Base-by-base conservation (phyloP, 2,888 invertebrate genomes). In the Auanema sp. region DNA sequence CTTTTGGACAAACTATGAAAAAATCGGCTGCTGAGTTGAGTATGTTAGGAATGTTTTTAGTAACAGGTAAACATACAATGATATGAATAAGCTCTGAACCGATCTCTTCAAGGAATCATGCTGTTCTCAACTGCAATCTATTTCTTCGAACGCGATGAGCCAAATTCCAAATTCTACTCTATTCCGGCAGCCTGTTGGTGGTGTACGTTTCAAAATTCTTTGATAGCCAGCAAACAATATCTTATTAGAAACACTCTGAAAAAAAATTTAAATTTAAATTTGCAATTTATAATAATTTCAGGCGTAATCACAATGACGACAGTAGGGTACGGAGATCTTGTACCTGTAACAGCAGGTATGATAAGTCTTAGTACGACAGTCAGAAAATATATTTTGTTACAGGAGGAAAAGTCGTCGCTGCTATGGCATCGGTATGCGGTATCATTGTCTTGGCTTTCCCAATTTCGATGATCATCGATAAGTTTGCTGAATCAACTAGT, bases 161-260 rank as follows among this genome's bases (percentile, higher is more conserved):
- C 77, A 0, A 79, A 81, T 64, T 75, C 78, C 12, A 80, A 80
- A 47, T 81, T 81, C 69, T 79, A 81, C 64, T 73, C 73, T 56
- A 81, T 81, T 42, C 81, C 81, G 6, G 74, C 78, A 0, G 76
- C 81, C 0, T 81, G 81, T 66, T 81, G 81, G 81, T 81, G 81
- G 80, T 79, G 80, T 76, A 66, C 66, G 77, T 77, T 44, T 40
- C 18, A 14, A n/a, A n/a, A n/a, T n/a, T n/a, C n/a, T n/a, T n/a
- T n/a, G n/a, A n/a, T n/a, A n/a, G n/a, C n/a, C n/a, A n/a, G n/a
- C n/a, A n/a, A n/a, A n/a, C n/a, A n/a, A n/a, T n/a, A n/a, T n/a
- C n/a, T n/a, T n/a, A n/a, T n/a, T n/a, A n/a, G n/a, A n/a, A n/a
- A n/a, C n/a, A n/a, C n/a, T n/a, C n/a, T n/a, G n/a, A n/a, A n/a